A percentile compares a stretch with the other conserved stretches of the same genome.
phyloP scores from a whole-genome alignment of 2,797 vertebrate species.

The Bucorvus abyssinicus region DNA sequence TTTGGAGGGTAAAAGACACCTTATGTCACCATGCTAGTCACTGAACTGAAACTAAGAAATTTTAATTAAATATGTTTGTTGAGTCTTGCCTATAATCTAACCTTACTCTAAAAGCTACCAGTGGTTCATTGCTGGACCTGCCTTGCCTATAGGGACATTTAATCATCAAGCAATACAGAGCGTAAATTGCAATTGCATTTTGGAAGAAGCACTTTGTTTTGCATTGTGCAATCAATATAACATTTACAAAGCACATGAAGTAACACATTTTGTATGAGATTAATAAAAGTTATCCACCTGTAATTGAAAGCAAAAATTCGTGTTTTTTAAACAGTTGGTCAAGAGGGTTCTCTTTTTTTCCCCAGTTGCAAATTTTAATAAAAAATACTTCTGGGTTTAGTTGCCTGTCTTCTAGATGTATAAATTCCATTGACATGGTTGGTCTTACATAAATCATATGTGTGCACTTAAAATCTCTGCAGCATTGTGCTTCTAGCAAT shows the following conservation, averaged over 20 bases:
- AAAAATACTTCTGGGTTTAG: not conserved
- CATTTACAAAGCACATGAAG: not conserved
- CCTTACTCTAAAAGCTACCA: not conserved
- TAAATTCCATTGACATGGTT: not conserved
- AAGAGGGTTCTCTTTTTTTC: not conserved
- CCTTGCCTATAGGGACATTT: not conserved
- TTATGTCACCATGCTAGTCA: not conserved
- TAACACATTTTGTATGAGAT: not conserved
- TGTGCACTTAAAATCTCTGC: not conserved
- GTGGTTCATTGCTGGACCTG: not conserved
- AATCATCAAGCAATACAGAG: not conserved
- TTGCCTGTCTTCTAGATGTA: not conserved
- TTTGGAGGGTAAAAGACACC: not conserved
- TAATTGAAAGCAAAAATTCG: not conserved
- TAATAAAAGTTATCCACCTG: not conserved
- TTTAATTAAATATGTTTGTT: not conserved
- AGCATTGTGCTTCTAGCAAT: not conserved
- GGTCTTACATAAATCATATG: not conserved
- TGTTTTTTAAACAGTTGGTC: not conserved
- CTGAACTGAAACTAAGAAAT: not conserved
- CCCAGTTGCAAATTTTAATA: not conserved
- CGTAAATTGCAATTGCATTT: not conserved
- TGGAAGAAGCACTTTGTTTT: not conserved
- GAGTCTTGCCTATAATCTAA: not conserved
- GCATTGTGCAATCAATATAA: not conserved